phyloP scores from a whole-genome alignment of 2,113 vertebrate genomes.

The Ploceus nigricollis region DNA sequence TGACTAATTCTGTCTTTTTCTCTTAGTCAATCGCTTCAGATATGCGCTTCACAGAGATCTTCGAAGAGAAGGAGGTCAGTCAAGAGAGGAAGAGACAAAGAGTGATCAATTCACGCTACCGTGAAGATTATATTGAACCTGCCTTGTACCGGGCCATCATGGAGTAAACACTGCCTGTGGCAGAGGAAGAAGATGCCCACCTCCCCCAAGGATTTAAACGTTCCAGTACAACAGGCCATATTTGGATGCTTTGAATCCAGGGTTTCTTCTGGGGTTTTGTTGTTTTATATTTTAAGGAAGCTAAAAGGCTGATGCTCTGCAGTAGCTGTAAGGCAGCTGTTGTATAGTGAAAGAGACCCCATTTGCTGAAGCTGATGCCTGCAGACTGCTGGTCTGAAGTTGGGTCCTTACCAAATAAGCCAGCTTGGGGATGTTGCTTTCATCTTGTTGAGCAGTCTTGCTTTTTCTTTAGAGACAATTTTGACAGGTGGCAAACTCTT shows the following conservation, averaged over 20 bases:
- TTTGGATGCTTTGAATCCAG: slow-evolving; percentile 65
- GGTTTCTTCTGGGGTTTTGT: slow-evolving; percentile 25
- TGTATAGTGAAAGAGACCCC: slow-evolving; percentile 29
- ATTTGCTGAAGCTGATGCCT: slow-evolving; percentile 52
- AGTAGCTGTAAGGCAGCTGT: slow-evolving; percentile 60
- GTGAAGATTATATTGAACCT: slow-evolving; percentile 95
- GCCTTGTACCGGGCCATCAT: slow-evolving; percentile 93
- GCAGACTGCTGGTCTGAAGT: slow-evolving; percentile 39
- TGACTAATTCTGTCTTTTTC: not conserved
- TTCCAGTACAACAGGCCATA: slow-evolving; percentile 72
- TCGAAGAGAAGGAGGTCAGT: slow-evolving; percentile 87
- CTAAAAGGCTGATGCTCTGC: slow-evolving; percentile 63
- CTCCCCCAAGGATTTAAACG: slow-evolving; percentile 62
- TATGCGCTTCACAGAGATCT: slow-evolving; percentile 97
- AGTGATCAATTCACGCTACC: slow-evolving; percentile 94
- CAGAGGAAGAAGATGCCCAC: slow-evolving; percentile 45
- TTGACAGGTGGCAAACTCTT: slow-evolving; percentile 34
- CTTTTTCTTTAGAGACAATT: slow-evolving; percentile 47
- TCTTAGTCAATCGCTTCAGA: slow-evolving; percentile 93
- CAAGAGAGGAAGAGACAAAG: slow-evolving; percentile 93
- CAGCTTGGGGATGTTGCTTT: slow-evolving; percentile 38
- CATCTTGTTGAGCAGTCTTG: slow-evolving; percentile 39
- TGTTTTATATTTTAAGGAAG: slow-evolving; percentile 55
- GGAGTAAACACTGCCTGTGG: slow-evolving; percentile 80
- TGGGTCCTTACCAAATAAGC: slow-evolving; percentile 32